Evolutionary conservation across 2,888 invertebrate species (phyloP), one percentile per base, ranked within the genome.

Genomic region (Yponomeuta malinellus): DNA sequence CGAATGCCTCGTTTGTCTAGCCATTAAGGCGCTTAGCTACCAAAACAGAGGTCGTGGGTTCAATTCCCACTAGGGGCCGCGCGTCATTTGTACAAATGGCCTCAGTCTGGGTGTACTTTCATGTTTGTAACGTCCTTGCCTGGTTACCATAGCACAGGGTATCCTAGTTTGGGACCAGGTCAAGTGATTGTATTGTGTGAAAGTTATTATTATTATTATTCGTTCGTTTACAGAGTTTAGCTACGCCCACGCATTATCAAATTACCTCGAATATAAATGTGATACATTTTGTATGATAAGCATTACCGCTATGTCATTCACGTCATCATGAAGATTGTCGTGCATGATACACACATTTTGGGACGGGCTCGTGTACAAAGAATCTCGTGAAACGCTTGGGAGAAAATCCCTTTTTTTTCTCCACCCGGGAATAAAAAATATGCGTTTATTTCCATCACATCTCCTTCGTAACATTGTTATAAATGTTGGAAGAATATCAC

Each of bases 381-480:
- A 70, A 59, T n/a, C 48, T 48, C 63, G 23, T 37, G 33, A 23
- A 63, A 63, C 23, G 68, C 65, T 12, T 29, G 29, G 52, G 69
- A 69, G 48, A 69, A 69, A 68, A 68, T 23, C 37, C 69, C 59
- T 10, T 63, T 63, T 63, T 63, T 63, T 63, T 63, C 9, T 15
- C 52, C 15, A 68, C 29, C 48, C 52, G 23, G 63, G 70, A 70
- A 70, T 63, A 31, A 70, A 63, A 23, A 63, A 63, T 70, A 70
- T 63, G 63, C 70, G 70, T 63, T 63, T 70, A 70, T 70, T 70
- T 70, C 63, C 63, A 70, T 70, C 70, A 70, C 63, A 70, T 52
- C 48, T 63, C 12, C 63, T 29, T 15, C 6, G 70, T 63, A 70
- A 70, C 63, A 43, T 63, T 70, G 70, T 63, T 63, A 70, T 63